Base-by-base conservation (phyloP, 2,797 vertebrate species). In the Sebastiscus albofasciatus region DNA sequence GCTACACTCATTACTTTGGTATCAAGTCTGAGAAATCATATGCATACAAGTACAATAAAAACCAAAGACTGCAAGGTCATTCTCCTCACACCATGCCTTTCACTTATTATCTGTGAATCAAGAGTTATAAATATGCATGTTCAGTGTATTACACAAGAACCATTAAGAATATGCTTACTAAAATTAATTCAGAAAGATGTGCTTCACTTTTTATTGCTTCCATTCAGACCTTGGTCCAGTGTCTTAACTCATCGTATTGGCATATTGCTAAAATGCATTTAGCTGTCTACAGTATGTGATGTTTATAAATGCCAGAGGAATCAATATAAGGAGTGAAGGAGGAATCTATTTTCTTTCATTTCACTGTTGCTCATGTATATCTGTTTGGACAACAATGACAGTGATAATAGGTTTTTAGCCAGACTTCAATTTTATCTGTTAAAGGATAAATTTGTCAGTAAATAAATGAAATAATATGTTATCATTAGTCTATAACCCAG, bases 201-300 rank as follows among this genome's bases (percentile, higher is more conserved):
- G 65, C 83, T 85, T 89, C 26, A 79, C 27, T 74, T 60, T 79
- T 89, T 93, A 94, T 94, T 94, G 93, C 92, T 94, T 87, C 67
- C 49, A 65, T 75, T 81, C 70, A 78, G 81, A 81, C 76, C 24
- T 74, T 55, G 55, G 26, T 83, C 68, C 34, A 79, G 70, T 88
- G 60, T 83, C 7, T 79, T 31, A 60, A 81, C 69, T 73, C 29
- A n/a, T 34, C 8, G 1, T 79, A 46, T 84, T 58, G 81, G 39
- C 67, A 60, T 87, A 85, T 88, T 87, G 82, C 87, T 72, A 58
- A 81, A 75, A 81, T 82, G 20, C 26, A 61, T 86, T 73, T 33
- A 67, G 24, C 56, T 52, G 34, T 87, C 59, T 82, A 67, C 54
- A 79, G 73, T 74, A 59, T 67, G 61, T 65, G 13, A 71, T 80